Evolutionary conservation across 1,140 invertebrate genomes (phyloP).

Genomic region (Lasioglossum baleicum): DNA sequence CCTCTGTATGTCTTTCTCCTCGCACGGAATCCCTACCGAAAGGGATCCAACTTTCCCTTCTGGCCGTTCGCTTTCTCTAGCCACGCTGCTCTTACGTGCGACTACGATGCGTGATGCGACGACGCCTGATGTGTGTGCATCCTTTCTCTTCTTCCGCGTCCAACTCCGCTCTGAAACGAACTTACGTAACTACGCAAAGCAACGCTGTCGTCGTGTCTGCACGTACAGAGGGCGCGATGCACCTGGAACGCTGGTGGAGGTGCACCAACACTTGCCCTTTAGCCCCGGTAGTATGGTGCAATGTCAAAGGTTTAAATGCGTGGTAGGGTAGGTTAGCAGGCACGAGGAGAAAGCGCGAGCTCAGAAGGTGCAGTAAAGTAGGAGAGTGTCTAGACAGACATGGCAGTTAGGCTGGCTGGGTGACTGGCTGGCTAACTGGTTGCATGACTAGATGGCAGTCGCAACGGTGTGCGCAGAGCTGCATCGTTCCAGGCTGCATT

Average conservation of each 20-base stretch:
- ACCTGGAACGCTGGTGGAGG: conserved; percentile 28
- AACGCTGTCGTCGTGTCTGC: conserved; percentile 8
- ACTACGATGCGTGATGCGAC: conserved; percentile 68
- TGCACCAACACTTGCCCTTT: conserved; percentile 53
- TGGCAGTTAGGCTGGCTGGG: conserved; percentile 68
- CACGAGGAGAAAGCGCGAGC: conserved; percentile 51
- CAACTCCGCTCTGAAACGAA: conserved; percentile 35
- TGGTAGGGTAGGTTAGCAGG: conserved; percentile 56
- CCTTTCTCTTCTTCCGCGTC: conserved; percentile 30
- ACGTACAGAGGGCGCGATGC: conserved; percentile 19
- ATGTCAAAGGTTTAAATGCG: conserved; percentile 71
- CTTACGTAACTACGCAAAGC: conserved; percentile 30
- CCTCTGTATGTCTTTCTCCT: conserved; percentile 48
- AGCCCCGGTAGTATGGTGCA: conserved; percentile 46
- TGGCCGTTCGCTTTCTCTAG: conserved; percentile 48
- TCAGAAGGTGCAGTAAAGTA: conserved; percentile 75
- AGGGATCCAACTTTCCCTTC: conserved; percentile 35
- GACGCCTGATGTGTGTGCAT: conserved; percentile 61
- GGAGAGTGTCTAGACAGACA: conserved; percentile 77
- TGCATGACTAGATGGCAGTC: conserved; percentile 65
- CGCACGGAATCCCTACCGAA: conserved; percentile 55
- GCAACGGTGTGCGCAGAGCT: conserved; percentile 50
- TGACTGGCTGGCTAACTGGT: conserved; percentile 39
- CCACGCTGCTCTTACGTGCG: conserved; percentile 55
- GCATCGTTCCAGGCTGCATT: conserved; percentile 54